Base-by-base conservation (phyloP, 2,888 invertebrate genomes). In the Amblyjoppa fuscipennis region DNA sequence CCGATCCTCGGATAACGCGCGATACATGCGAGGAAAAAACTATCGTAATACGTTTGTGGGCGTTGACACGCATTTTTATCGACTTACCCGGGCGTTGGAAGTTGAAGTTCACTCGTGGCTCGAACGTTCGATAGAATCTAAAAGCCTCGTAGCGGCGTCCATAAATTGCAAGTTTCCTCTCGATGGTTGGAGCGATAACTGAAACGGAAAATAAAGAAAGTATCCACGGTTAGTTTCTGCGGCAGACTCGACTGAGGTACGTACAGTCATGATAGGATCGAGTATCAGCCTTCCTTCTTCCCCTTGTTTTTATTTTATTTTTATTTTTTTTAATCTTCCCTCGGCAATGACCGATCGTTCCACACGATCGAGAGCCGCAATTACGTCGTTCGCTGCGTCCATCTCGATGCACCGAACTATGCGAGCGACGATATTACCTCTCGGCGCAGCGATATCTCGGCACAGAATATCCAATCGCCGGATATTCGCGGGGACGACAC, bases 61-160 rank as follows among this genome's bases (percentile, higher is more conserved):
- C 38, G 75, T 79, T 61, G 64, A 76, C 76, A 68, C 41, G 83
- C 56, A 49, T 79, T 83, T 83, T 83, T 83, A 87, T 87, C 86
- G 86, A 84, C 86, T 87, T 86, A 83, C 84, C 82, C 38, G 25
- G 53, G 51, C 20, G 80, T 56, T 77, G 56, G 76, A 77, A 74
- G 73, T 68, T 74, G 76, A 38, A 53, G 76, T 25, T 77, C 73
- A 85, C 74, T 85, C 80, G 85, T 70, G 70, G 45, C 66, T 80
- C 76, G 85, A 85, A 74, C 69, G 83, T 77, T 83, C 80, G 85
- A 80, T 85, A 83, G 69, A 81, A 85, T 85, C 80, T 85, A 79
- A 85, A 83, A 83, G 85, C 83, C 80, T 85, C 80, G 80, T 85
- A 69, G 85, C 80, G 51, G 59, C 85, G 73, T 85, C 85, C 83